These are phyloP conservation scores for Malaclemys terrapin DNA, from an alignment of 2,113 vertebrate genomes.

Conservation along the genomic window DNA sequence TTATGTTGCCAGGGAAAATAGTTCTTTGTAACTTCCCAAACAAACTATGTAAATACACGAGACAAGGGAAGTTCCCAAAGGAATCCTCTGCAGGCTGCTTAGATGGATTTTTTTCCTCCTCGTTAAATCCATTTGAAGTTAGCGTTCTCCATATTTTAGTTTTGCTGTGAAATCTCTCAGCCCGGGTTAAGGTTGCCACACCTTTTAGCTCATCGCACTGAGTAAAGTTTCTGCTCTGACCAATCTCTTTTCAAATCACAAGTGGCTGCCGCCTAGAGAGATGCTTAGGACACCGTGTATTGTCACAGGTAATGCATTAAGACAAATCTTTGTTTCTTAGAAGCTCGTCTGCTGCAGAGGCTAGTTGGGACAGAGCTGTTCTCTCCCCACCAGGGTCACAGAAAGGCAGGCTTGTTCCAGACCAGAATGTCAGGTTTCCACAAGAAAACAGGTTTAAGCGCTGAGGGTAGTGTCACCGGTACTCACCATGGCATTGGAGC, in stretches of 20 bases:
- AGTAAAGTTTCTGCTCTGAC: background rate
- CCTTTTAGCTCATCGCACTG: background rate
- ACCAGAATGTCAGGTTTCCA: background rate
- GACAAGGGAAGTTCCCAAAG: background rate
- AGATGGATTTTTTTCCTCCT: background rate
- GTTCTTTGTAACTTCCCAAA: background rate
- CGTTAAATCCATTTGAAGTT: background rate
- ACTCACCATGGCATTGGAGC: constrained; percentile 86
- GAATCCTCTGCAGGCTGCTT: background rate
- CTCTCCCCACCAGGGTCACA: background rate
- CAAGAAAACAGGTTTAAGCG: background rate
- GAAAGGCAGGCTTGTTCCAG: too few relatives aligned
- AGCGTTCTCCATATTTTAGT: background rate
- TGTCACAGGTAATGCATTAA: too few relatives aligned
- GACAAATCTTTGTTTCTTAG: background rate
- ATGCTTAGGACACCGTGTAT: background rate
- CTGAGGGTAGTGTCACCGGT: rapidly evolving
- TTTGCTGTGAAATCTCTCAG: background rate
- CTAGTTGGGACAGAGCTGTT: background rate
- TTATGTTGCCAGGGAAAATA: background rate
- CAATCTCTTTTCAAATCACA: background rate
- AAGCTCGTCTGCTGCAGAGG: background rate
- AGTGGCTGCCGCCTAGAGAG: background rate
- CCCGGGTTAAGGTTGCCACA: background rate
- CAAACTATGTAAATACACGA: background rate